Conservation (phyloP, 2,113 vertebrate genomes). For the Noctilio leporinus region DNA sequence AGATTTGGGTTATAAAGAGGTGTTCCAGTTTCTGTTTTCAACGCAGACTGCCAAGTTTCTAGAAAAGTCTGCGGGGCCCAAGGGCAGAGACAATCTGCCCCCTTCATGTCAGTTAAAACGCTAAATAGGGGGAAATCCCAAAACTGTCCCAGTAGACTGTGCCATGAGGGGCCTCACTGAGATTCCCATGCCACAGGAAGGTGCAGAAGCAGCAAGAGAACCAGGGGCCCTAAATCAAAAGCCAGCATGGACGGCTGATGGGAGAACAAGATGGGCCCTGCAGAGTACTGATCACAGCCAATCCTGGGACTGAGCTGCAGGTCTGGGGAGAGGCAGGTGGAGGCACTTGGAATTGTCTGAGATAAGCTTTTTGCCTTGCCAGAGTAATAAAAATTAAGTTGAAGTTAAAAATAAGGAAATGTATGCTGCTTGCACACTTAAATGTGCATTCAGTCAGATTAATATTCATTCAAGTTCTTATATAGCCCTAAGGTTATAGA, state of each 20-base stretch:
- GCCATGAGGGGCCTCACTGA: neutral
- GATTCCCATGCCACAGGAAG: too few species aligned
- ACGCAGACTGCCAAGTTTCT: neutral
- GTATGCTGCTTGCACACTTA: neutral
- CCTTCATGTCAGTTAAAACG: neutral
- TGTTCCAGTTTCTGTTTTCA: neutral
- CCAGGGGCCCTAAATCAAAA: neutral
- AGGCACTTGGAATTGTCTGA: neutral
- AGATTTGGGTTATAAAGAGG: neutral
- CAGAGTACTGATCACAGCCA: neutral
- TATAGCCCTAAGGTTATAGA: neutral
- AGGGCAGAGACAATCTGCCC: neutral
- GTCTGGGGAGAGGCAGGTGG: neutral
- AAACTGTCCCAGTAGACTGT: neutral
- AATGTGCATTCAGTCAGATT: neutral
- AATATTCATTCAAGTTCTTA: neutral
- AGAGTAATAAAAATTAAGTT: neutral
- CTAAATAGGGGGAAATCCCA: neutral
- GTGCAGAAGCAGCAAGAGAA: neutral
- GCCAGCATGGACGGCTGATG: neutral
- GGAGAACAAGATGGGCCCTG: neutral
- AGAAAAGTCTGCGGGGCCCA: neutral
- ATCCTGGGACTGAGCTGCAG: neutral
- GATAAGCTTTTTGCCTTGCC: neutral
- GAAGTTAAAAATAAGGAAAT: constrained; percentile 7